Evolutionary conservation across 2,113 vertebrate genomes (phyloP).

Genomic region (Barbus barbus): DNA sequence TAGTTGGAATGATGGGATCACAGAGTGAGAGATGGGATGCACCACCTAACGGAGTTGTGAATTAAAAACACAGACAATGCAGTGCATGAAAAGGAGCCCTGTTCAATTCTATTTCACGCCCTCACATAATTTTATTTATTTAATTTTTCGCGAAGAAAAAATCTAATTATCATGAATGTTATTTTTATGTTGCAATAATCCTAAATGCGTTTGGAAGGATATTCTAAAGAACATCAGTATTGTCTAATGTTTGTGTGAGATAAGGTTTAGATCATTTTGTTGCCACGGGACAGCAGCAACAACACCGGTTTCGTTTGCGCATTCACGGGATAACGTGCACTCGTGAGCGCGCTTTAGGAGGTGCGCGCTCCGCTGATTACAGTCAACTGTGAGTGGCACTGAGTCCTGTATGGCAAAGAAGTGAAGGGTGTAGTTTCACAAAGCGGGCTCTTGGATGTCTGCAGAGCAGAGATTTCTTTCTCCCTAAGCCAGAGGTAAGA

Average conservation of each 20-base stretch:
- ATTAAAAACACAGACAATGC: conserved; percentile 6
- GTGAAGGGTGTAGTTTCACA: conserved; percentile 24
- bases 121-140: too few species aligned
- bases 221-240: neutral
- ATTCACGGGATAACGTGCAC: conserved; percentile 20
- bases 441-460: neutral
- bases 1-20: neutral
- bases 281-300: neutral
- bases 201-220: neutral
- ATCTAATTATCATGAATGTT: neutral
- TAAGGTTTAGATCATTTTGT: neutral
- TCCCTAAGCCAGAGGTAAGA: conserved; percentile 48
- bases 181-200: neutral
- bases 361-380: conserved; percentile 24
- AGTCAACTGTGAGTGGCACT: conserved; percentile 29
- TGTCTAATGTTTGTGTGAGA: neutral
- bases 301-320: conserved; percentile 35
- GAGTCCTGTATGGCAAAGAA: neutral
- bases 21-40: neutral
- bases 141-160: too few species aligned
- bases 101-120: neutral
- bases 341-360: conserved; percentile 46
- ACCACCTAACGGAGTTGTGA: neutral
- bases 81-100: neutral
- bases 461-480: neutral